These are phyloP conservation scores for Bucco capensis DNA, from an alignment of 2,113 vertebrate genomes.

Conservation along the genomic window DNA sequence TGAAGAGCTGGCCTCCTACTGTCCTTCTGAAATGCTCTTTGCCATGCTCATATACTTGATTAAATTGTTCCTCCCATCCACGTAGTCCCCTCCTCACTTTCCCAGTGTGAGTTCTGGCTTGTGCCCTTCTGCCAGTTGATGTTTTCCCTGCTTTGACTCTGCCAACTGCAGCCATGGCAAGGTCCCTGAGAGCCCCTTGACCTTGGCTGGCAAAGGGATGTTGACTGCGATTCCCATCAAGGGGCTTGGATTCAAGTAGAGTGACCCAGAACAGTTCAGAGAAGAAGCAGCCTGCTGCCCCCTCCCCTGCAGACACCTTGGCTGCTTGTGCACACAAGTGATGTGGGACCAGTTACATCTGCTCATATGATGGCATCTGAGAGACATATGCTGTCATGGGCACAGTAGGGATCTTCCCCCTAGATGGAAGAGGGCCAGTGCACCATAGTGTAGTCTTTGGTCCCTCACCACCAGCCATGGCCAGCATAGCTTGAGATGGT, in stretches of 20 bases:
- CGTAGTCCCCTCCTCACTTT: background rate
- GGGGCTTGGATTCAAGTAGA: background rate
- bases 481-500: background rate
- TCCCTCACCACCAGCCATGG: background rate
- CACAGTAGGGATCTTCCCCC: background rate
- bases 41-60: background rate
- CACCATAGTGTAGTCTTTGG: background rate
- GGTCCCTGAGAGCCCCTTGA: background rate
- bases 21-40: background rate
- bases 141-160: background rate
- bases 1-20: background rate
- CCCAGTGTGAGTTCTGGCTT: background rate
- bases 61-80: background rate
- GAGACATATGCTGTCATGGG: background rate
- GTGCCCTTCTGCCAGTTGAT: background rate
- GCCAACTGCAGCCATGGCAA: background rate
- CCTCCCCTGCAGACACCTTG: background rate
- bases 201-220: background rate
- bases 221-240: background rate
- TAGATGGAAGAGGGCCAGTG: background rate
- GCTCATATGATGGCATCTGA: background rate
- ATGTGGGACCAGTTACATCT: background rate
- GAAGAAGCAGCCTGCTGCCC: background rate
- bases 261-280: background rate
- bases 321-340: fast-evolving